Percentiles rank a stretch among this genome's conserved stretches.
Evolutionary conservation across 2,797 vertebrate genomes (phyloP).

Genomic region (Anableps anableps): DNA sequence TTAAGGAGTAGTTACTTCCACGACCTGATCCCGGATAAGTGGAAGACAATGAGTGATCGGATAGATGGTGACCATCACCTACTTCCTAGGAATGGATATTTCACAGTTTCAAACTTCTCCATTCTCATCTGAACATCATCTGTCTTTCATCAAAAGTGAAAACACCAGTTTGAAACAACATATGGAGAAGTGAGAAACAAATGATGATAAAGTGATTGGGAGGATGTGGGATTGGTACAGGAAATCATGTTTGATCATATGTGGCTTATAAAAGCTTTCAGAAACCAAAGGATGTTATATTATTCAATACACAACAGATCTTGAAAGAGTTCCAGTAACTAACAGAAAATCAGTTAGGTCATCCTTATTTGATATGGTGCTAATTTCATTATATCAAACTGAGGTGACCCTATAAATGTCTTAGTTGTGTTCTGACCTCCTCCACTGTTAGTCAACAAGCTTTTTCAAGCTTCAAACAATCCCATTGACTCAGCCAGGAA

Average conservation of each 20-base stretch:
- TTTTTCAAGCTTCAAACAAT: slow-evolving; percentile 29
- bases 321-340: slow-evolving; percentile 43
- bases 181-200: slow-evolving; percentile 8
- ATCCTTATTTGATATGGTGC: slow-evolving; percentile 41
- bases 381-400: slow-evolving; percentile 42
- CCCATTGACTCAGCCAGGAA: slow-evolving; percentile 32
- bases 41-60: neutral
- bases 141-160: neutral
- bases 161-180: slow-evolving; percentile 23
- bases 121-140: neutral
- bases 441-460: slow-evolving; percentile 32
- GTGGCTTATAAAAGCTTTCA: slow-evolving; percentile 53
- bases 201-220: slow-evolving; percentile 13
- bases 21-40: neutral
- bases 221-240: slow-evolving; percentile 11
- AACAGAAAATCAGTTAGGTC: slow-evolving; percentile 48
- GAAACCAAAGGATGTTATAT: slow-evolving; percentile 44
- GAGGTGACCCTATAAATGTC: slow-evolving; percentile 31
- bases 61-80: neutral
- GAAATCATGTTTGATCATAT: slow-evolving; percentile 30
- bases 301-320: slow-evolving; percentile 12
- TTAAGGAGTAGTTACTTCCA: neutral
- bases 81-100: neutral
- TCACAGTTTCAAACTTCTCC: neutral
- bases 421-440: slow-evolving; percentile 22